These are phyloP conservation scores for Tridacna gigas DNA, from an alignment of 2,888 invertebrate genomes.

Conservation along the genomic window DNA sequence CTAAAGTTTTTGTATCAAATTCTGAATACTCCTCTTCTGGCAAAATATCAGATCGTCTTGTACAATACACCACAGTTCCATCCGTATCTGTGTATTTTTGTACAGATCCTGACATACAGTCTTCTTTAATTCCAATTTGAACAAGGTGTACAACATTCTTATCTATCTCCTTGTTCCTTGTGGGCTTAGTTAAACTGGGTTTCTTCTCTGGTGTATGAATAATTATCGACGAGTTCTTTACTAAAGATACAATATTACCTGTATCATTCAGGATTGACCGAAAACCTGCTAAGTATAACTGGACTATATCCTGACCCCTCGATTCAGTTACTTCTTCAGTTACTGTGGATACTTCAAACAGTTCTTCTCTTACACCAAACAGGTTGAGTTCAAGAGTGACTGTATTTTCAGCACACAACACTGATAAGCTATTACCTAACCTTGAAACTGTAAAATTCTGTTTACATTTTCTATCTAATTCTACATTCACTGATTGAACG, in stretches of 20 bases:
- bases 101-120: conserved; percentile 35
- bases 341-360: background rate
- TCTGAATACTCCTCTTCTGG: conserved; percentile 11
- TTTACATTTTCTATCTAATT: background rate
- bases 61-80: conserved; percentile 52
- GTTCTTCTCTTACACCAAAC: background rate
- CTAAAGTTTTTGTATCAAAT: background rate
- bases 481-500: background rate
- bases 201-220: background rate
- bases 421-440: background rate
- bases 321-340: background rate
- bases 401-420: background rate
- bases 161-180: background rate
- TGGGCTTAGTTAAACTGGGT: background rate
- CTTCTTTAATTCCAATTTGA: conserved; percentile 50
- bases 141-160: conserved; percentile 32
- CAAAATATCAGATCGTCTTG: conserved; percentile 48
- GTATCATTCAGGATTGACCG: background rate
- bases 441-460: background rate
- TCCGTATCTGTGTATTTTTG: conserved; percentile 40
- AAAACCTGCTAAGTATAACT: conserved; percentile 11
- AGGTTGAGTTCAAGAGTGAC: conserved; percentile 4
- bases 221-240: background rate
- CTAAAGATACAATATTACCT: background rate
- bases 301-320: background rate